phyloP scores from a whole-genome alignment of 2,113 vertebrate genomes.

The Crocuta crocuta region DNA sequence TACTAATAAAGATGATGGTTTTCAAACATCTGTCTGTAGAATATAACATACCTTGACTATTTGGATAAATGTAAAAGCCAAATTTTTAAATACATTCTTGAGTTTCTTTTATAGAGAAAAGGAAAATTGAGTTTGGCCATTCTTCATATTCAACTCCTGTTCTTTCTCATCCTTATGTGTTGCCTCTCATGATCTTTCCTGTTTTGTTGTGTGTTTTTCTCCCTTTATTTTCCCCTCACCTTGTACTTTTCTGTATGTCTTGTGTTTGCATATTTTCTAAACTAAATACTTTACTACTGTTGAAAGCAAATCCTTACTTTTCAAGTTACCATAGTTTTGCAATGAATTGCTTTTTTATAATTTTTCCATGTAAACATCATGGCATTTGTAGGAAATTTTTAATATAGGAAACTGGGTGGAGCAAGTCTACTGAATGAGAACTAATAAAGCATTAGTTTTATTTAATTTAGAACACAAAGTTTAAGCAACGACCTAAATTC shows the following conservation, averaged over 20 bases:
- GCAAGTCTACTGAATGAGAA: background rate
- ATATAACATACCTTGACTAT: background rate
- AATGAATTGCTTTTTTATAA: background rate
- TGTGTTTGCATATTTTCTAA: background rate
- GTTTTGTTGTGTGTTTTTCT: background rate
- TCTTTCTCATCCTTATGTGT: background rate
- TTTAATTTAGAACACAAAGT: background rate
- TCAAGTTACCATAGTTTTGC: background rate
- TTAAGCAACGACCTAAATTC: background rate
- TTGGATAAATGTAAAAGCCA: background rate
- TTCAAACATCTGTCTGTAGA: constrained; percentile 28
- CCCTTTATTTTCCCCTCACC: background rate
- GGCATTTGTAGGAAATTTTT: background rate
- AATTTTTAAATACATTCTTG: background rate
- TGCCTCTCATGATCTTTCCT: background rate
- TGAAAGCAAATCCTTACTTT: background rate
- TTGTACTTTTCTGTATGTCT: background rate
- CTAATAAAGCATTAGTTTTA: background rate
- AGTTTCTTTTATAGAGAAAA: background rate
- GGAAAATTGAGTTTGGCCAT: background rate
- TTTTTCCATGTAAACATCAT: background rate
- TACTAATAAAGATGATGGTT: constrained; percentile 26
- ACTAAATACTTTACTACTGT: background rate
- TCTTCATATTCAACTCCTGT: background rate
- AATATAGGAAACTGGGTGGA: background rate